Conservation (phyloP, 30 jellyfish, hydroid and myxozoan species). For the Aurelia coerulea region DNA sequence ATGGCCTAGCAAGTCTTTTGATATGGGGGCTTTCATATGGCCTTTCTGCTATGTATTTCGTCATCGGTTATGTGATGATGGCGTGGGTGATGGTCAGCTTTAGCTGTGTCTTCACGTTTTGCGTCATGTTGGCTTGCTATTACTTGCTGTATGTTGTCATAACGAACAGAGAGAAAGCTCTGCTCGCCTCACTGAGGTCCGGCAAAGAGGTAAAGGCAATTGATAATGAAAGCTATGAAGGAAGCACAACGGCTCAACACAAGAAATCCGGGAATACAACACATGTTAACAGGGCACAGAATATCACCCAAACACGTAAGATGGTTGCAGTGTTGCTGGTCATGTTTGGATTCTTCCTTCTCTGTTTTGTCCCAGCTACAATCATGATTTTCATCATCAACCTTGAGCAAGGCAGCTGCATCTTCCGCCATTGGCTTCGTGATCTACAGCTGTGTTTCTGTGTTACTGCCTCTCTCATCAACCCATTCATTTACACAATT, state of each 20-base stretch:
- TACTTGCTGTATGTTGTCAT: constrained; percentile 42
- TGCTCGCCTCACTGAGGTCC: constrained; percentile 1
- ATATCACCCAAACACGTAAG: constrained; percentile 27
- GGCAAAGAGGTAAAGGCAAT: constrained; percentile 7
- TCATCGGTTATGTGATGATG: constrained; percentile 60
- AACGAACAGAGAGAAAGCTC: constrained; percentile 24
- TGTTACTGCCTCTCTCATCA: constrained; percentile 68
- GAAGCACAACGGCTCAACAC: background rate
- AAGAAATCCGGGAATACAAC: background rate
- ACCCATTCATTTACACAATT: constrained; percentile 70
- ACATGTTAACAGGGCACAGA: background rate
- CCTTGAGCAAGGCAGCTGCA: constrained; percentile 63
- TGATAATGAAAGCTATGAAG: background rate
- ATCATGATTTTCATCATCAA: constrained; percentile 69
- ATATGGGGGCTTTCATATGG: constrained; percentile 58
- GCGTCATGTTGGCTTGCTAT: constrained; percentile 44
- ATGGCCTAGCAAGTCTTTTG: constrained; percentile 22
- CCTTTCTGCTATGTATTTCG: constrained; percentile 56
- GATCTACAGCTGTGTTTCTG: constrained; percentile 62
- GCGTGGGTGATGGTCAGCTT: constrained; percentile 67
- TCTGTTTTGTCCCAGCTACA: constrained; percentile 66
- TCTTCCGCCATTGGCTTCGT: constrained; percentile 63
- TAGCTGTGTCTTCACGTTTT: constrained; percentile 51
- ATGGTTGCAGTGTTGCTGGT: constrained; percentile 40
- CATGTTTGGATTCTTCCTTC: constrained; percentile 42